Percentiles rank a stretch among this genome's conserved stretches.
Conservation (phyloP, 2,113 vertebrate genomes). For the Pachycephala philippinensis region DNA sequence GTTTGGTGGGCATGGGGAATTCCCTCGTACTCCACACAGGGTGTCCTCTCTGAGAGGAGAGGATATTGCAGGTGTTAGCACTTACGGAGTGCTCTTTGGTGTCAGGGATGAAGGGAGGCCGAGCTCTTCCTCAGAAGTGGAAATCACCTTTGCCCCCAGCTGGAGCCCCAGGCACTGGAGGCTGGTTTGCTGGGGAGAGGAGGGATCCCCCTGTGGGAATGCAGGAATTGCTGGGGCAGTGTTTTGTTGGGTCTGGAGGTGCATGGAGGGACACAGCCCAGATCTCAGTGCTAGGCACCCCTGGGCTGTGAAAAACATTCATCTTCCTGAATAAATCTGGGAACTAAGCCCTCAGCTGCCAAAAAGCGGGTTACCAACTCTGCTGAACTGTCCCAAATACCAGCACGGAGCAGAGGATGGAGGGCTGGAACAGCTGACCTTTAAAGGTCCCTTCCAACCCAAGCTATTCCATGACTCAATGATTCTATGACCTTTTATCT, state of each 20-base stretch:
- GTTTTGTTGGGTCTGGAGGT: background rate
- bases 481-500: background rate
- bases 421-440: background rate
- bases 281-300: accelerated
- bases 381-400: background rate
- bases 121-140: background rate
- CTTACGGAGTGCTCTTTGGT: accelerated
- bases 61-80: accelerated
- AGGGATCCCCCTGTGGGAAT: accelerated
- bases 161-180: background rate
- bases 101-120: background rate
- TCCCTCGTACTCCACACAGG: accelerated
- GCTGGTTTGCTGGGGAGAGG: background rate
- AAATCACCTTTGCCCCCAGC: background rate
- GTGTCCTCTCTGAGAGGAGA: background rate
- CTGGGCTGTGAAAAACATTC: background rate
- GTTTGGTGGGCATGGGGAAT: accelerated
- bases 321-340: background rate
- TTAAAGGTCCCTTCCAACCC: background rate
- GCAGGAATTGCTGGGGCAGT: background rate
- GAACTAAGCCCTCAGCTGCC: background rate
- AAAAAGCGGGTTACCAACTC: accelerated
- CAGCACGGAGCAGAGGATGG: background rate
- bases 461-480: background rate
- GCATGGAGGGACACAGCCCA: background rate